Evolutionary conservation across 2,888 invertebrate species (phyloP).

Genomic region (Athetis lepigone): DNA sequence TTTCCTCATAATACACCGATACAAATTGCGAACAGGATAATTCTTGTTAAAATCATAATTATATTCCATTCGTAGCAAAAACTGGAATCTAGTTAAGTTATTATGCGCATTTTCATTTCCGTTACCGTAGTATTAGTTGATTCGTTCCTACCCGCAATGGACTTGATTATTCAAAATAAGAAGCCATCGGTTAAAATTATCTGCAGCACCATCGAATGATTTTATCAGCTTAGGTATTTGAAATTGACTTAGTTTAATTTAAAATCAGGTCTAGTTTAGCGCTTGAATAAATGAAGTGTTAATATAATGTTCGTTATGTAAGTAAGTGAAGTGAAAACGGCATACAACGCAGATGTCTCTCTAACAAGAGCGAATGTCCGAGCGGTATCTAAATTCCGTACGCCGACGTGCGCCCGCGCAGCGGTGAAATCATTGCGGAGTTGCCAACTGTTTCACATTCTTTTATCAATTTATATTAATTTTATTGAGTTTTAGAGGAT

Average conservation of each 20-base stretch:
- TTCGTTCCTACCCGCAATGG: no score
- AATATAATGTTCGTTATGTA: conserved; percentile 62
- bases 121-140: background rate
- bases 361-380: conserved; percentile 83
- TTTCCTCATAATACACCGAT: conserved; percentile 46
- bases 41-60: conserved; percentile 34
- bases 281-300: conserved; percentile 58
- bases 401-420: conserved; percentile 73
- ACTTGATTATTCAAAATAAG: no score
- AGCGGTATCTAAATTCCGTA: conserved; percentile 83
- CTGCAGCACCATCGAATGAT: background rate
- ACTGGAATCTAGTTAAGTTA: conserved; percentile 36
- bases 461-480: background rate
- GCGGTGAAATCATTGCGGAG: conserved; percentile 78
- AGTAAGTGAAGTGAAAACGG: conserved; percentile 78
- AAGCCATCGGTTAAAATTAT: conserved; percentile 3
- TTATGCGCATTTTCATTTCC: conserved; percentile 41
- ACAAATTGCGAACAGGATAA: conserved; percentile 50
- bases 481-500: background rate
- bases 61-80: conserved; percentile 21
- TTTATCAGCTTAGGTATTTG: conserved; percentile 13
- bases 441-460: conserved; percentile 72
- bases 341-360: conserved; percentile 77
- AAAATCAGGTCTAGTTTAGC: conserved; percentile 37
- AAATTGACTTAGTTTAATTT: conserved; percentile 44